Percentiles rank a stretch among this genome's conserved stretches.
Evolutionary conservation across 2,113 vertebrate species (phyloP).

Genomic region (Chloropsis hardwickii): DNA sequence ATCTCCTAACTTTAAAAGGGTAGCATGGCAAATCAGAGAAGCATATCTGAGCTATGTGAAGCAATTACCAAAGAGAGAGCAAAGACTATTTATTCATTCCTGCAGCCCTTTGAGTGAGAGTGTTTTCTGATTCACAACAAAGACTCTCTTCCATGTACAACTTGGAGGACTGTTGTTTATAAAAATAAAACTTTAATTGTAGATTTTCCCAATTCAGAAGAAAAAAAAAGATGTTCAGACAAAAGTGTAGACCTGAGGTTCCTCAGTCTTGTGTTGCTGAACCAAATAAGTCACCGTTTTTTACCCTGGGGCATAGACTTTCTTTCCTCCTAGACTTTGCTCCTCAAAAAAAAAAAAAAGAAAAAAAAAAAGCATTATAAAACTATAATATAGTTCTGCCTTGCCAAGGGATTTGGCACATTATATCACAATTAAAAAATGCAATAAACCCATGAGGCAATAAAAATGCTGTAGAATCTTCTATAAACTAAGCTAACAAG

Average conservation of each 20-base stretch:
- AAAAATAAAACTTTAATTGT: neutral
- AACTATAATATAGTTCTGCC: neutral
- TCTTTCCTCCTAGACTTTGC: neutral
- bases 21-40: neutral
- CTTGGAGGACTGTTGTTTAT: neutral
- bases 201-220: neutral
- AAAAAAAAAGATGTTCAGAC: neutral
- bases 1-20: neutral
- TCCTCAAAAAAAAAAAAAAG: neutral
- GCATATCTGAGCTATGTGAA: neutral
- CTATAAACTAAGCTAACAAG: conserved; percentile 59
- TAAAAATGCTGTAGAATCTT: conserved; percentile 33
- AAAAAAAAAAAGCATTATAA: neutral
- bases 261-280: neutral
- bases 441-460: conserved; percentile 18
- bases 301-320: neutral
- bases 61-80: neutral
- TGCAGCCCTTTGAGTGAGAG: neutral
- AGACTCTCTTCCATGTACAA: neutral
- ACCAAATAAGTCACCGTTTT: neutral
- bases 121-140: neutral
- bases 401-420: conserved; percentile 30
- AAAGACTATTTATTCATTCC: neutral
- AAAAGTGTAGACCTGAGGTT: neutral
- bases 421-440: conserved; percentile 44